Evolutionary conservation across 1,140 invertebrate genomes (phyloP).

Genomic region (Neodiprion fabricii): DNA sequence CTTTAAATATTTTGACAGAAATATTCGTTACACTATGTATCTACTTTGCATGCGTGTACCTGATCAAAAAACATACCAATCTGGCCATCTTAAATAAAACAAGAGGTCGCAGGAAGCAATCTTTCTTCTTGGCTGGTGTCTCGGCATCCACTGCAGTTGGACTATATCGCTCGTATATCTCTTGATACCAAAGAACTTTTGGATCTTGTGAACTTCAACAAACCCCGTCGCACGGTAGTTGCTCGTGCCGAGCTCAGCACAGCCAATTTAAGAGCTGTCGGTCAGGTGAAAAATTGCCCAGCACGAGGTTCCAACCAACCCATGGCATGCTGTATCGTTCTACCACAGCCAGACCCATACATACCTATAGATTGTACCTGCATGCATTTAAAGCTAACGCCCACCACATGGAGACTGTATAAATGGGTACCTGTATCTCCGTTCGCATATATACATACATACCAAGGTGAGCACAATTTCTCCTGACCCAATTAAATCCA

Average conservation of each 20-base stretch:
- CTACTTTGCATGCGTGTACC: too few relatives aligned
- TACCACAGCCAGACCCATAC: background rate
- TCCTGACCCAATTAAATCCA: too few relatives aligned
- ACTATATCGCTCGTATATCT: background rate
- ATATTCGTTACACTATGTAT: too few relatives aligned
- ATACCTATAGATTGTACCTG: background rate
- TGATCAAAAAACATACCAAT: too few relatives aligned
- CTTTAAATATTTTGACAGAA: too few relatives aligned
- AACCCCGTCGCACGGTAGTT: background rate
- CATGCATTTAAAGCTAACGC: background rate
- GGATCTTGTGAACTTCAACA: slow-evolving; percentile 3
- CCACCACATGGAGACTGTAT: too few relatives aligned
- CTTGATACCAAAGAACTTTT: background rate
- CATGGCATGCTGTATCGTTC: background rate
- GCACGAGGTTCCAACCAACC: background rate
- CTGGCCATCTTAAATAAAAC: too few relatives aligned
- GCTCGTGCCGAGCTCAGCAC: background rate
- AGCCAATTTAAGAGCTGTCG: slow-evolving; percentile 5
- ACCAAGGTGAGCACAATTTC: too few relatives aligned
- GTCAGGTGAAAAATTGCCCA: slow-evolving; percentile 3
- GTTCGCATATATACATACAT: too few relatives aligned
- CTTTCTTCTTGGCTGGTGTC: too few relatives aligned
- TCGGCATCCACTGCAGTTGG: background rate
- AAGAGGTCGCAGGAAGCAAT: too few relatives aligned
- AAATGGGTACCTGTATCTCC: too few relatives aligned